Percentiles rank a stretch among this genome's conserved stretches.
These are phyloP conservation scores for Sebastes itinus DNA, from an alignment of 2,797 vertebrate genomes.

Conservation along the genomic window DNA sequence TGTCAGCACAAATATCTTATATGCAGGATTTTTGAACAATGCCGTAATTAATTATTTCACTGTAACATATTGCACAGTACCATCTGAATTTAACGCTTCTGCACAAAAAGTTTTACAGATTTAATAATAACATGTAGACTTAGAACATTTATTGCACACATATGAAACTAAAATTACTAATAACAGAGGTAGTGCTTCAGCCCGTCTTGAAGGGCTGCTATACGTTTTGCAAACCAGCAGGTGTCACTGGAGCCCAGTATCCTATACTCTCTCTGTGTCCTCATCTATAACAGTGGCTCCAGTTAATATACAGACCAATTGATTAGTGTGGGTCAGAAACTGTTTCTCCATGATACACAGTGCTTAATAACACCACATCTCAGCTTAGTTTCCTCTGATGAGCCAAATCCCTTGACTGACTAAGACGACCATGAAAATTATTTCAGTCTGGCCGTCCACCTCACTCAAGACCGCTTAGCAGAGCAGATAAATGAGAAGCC, in stretches of 20 bases:
- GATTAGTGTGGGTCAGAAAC: too few species aligned
- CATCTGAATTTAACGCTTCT: not conserved
- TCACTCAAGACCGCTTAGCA: not conserved
- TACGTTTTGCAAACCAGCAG: too few species aligned
- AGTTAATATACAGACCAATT: too few species aligned
- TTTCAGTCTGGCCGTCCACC: not conserved
- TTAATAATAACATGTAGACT: too few species aligned
- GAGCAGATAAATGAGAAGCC: not conserved
- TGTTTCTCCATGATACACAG: too few species aligned
- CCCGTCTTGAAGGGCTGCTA: not conserved
- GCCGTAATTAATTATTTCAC: not conserved
- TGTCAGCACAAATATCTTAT: not conserved
- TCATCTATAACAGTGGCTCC: too few species aligned
- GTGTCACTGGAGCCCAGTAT: not conserved
- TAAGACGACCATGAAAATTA: not conserved
- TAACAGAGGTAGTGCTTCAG: rapidly evolving
- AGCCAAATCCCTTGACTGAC: not conserved
- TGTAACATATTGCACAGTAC: not conserved
- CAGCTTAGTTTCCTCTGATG: not conserved
- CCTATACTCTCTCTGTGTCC: too few species aligned
- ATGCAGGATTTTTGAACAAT: not conserved
- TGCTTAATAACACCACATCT: not conserved
- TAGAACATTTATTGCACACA: too few species aligned
- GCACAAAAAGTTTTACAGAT: not conserved
- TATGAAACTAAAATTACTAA: rapidly evolving